Base-by-base conservation (phyloP, 2,888 invertebrate species). In the Deilephila elpenor region DNA sequence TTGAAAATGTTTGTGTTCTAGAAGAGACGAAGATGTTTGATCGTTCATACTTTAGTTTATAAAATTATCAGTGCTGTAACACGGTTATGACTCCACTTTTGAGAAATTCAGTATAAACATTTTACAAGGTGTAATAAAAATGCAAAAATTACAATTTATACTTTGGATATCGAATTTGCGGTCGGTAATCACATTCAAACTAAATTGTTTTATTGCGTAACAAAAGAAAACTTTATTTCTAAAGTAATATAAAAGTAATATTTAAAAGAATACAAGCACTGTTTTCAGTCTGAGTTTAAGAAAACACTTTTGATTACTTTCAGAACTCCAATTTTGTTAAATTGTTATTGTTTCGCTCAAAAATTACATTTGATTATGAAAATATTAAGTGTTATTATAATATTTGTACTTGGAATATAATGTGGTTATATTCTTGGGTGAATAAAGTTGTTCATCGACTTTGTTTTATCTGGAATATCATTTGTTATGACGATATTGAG, bases 191-290 rank as follows among this genome's bases (percentile, higher is more conserved):
- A 25, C 44, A 51, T 67, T 67, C 25, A 67, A 67, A 67, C 67
- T 25, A 51, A 67, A 67, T 67, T 44, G 51, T 67, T 67, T 51
- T 67, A 51, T 67, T 67, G 25, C 44, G 67, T 51, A 67, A 51
- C 51, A 51, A 51, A 56, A 67, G 67, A 67, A 67, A 67, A 67
- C 25, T 51, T 44, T 67, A 67, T 67, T 25, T 25, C 51, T 25
- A 44, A 51, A 67, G 67, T 51, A 67, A 67, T 67, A 67, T 51
- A 67, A 67, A 62, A 62, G 61, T 32, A 61, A 61, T 61, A 61
- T 61, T 61, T 32, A 61, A 64, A 64, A 44, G 44, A 67, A 67
- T 51, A 56, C 56, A 67, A 51, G 14, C 44, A 25, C 44, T 51
- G 67, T 51, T 67, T 67, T 67, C 51, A 67, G 51, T 44, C 51